A percentile compares a stretch with the other conserved stretches of the same genome.
Evolutionary conservation across 1,140 invertebrate species (phyloP).

Genomic region (Dendroctonus ponderosae): DNA sequence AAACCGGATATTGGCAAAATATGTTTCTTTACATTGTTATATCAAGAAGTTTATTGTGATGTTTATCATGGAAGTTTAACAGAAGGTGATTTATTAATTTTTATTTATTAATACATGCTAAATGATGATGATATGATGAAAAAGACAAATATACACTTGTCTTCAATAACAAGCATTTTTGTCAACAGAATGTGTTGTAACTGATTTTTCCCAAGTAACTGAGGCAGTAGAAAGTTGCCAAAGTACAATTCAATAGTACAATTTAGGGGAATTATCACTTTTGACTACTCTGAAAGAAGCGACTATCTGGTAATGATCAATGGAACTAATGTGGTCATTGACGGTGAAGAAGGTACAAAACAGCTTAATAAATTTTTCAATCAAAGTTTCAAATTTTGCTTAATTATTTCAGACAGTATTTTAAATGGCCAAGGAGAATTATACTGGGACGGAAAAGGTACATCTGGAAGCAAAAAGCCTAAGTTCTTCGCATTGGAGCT

Average conservation of each 20-base stretch:
- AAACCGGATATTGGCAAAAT: no score
- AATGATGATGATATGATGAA: no score
- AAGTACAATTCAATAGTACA: no score
- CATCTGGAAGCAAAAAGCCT: slow-evolving; percentile 17
- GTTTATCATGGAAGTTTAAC: no score
- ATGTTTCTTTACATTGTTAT: no score
- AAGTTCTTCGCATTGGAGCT: slow-evolving; percentile 16
- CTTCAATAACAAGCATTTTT: background rate
- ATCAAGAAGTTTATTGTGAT: no score
- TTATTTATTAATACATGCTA: no score
- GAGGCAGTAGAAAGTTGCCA: slow-evolving; percentile 7
- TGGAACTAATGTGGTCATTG: slow-evolving; percentile 12
- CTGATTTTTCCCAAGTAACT: slow-evolving; percentile 2
- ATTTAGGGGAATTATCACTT: slow-evolving; percentile 20
- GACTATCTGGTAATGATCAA: slow-evolving; percentile 22
- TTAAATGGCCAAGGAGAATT: slow-evolving; percentile 24
- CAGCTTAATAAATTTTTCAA: background rate
- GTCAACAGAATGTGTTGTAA: slow-evolving; percentile 10
- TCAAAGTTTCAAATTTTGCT: background rate
- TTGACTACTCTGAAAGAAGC: slow-evolving; percentile 11
- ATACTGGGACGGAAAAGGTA: slow-evolving; percentile 29
- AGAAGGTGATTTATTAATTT: no score
- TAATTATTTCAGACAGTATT: background rate
- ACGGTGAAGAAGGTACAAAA: slow-evolving; percentile 14
- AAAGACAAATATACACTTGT: no score